Conservation (phyloP, 37 sponge, comb jelly and placozoan genomes). For the Chondrosia reniformis region DNA sequence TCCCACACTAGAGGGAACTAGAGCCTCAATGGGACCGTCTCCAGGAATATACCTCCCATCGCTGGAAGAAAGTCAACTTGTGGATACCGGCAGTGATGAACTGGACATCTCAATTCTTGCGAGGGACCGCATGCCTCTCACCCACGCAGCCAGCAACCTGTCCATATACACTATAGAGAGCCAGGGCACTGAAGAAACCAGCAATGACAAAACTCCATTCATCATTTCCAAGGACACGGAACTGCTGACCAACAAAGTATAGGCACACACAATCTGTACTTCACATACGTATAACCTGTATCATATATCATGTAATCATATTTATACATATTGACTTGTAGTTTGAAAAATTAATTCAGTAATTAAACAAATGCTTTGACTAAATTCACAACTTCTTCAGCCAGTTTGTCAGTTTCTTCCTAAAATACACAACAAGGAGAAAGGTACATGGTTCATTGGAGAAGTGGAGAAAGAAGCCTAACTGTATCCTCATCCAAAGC, state of each 20-base stretch:
- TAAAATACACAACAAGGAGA: neutral
- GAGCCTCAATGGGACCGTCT: neutral
- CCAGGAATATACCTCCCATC: neutral
- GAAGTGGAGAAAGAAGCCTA: too few relatives aligned
- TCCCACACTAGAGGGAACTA: neutral
- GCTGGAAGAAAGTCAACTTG: neutral
- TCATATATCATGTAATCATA: too few relatives aligned
- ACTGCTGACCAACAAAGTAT: too few relatives aligned
- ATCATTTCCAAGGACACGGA: too few relatives aligned
- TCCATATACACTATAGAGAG: neutral
- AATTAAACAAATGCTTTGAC: neutral
- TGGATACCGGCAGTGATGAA: neutral
- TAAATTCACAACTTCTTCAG: neutral
- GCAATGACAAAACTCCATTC: too few relatives aligned
- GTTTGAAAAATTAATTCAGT: too few relatives aligned
- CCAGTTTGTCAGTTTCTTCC: neutral
- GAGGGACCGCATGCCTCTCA: slow-evolving; percentile 17
- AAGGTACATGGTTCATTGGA: neutral
- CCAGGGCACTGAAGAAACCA: too few relatives aligned
- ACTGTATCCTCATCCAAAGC: too few relatives aligned
- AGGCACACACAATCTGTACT: too few relatives aligned
- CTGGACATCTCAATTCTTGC: slow-evolving; percentile 7
- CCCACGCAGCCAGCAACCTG: slow-evolving; percentile 4
- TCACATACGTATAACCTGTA: too few relatives aligned
- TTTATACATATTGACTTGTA: too few relatives aligned